Evolutionary conservation across 2,113 vertebrate genomes (phyloP).

Genomic region (Polypterus bichir): DNA sequence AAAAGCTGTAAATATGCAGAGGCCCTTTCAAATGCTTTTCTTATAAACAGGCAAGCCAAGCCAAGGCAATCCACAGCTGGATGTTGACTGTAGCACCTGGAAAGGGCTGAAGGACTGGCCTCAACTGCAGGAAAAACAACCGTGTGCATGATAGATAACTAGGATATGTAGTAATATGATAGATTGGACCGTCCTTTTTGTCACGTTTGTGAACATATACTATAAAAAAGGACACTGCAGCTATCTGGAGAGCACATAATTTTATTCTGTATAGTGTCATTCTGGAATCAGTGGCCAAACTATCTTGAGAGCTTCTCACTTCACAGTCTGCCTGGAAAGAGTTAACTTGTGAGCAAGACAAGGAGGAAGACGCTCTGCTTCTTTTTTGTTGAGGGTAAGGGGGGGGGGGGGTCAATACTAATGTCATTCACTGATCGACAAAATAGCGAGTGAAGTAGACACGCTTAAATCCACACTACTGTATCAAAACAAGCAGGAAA

Average conservation of each 20-base stretch:
- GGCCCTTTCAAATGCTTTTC: conserved; percentile 31
- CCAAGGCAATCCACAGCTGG: conserved; percentile 34
- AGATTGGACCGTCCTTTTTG: no score
- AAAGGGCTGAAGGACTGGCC: conserved; percentile 19
- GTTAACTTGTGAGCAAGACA: neutral
- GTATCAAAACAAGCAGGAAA: neutral
- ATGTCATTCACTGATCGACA: conserved; percentile 1
- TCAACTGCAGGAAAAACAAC: no score
- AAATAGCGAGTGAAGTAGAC: conserved; percentile 4
- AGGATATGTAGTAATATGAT: no score
- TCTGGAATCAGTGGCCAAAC: no score
- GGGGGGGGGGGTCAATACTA: neutral
- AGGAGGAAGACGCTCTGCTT: neutral
- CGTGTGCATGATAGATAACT: no score
- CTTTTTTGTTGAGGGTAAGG: neutral
- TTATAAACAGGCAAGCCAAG: conserved; percentile 20
- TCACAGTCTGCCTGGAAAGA: neutral
- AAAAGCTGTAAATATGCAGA: conserved; percentile 17
- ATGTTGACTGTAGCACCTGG: conserved; percentile 49
- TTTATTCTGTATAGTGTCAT: no score
- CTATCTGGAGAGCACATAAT: no score
- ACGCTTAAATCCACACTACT: neutral
- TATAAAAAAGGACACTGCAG: no score
- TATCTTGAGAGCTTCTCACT: no score
- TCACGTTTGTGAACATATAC: no score